Evolutionary conservation across 2,888 invertebrate genomes (phyloP).

Genomic region (Bruchidius siliquastri): DNA sequence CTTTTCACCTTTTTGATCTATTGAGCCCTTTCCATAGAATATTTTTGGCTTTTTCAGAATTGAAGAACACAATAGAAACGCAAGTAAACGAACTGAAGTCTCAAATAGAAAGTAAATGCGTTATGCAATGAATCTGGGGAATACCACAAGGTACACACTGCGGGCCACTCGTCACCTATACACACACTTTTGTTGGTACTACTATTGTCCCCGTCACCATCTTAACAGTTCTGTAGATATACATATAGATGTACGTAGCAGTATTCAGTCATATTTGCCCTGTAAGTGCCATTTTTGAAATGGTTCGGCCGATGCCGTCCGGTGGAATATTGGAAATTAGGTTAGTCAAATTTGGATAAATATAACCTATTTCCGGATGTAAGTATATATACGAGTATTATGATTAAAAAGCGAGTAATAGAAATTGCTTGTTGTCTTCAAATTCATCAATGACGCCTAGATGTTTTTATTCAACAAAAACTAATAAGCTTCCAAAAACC

Average conservation of each 20-base stretch:
- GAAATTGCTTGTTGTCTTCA: too few species aligned
- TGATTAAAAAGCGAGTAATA: too few species aligned
- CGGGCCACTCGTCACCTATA: conserved; percentile 33
- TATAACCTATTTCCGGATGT: too few species aligned
- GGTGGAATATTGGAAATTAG: neutral
- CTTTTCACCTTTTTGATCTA: neutral
- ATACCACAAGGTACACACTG: conserved; percentile 45
- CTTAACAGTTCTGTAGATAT: conserved; percentile 9
- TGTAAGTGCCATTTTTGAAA: conserved; percentile 3
- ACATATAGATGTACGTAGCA: neutral
- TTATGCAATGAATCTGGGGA: conserved; percentile 77
- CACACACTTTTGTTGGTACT: conserved; percentile 8
- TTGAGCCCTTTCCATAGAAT: neutral
- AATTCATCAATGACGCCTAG: too few species aligned
- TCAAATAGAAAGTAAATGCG: conserved; percentile 94
- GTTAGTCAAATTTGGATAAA: neutral
- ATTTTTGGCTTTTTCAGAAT: conserved; percentile 63
- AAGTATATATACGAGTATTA: too few species aligned
- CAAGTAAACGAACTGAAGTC: conserved; percentile 95
- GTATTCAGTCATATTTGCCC: neutral
- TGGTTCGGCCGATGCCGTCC: neutral
- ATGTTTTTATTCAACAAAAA: too few species aligned
- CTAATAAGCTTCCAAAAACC: too few species aligned
- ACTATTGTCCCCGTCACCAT: conserved; percentile 18
- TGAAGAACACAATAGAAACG: conserved; percentile 95